Evolutionary conservation across 2,113 vertebrate species (phyloP), one percentile per base, ranked within the genome.

Genomic region (Alexandromys fortis): DNA sequence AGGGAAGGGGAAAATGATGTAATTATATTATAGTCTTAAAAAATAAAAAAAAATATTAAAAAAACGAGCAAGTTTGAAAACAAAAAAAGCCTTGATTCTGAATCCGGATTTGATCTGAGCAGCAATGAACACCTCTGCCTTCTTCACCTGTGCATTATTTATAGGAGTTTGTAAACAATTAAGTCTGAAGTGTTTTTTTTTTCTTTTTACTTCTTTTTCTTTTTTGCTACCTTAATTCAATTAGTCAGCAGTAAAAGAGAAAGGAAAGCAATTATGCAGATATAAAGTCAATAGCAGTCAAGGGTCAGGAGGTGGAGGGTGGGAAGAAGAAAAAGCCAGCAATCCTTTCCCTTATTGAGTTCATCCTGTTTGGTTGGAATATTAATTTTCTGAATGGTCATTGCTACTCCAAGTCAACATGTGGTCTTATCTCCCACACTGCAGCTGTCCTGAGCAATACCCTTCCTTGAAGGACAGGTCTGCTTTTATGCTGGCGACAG

Each of bases 241-340:
- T 93, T 93, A 93, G 67, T 35, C 2, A 49, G 87, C 75, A 72
- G 70, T 89, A 72, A 90, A 88, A 92, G 52, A 88, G 61, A 94
- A 94, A 96, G 38, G 33, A 93, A 93, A 83, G 24, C 38, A 88
- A 95, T 73, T 93, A 96, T 96, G 79, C 92, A 97, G 91, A 95
- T 90, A 42, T 10, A 61, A 22, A 52, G 72, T 72, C 83, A 76
- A 73, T 92, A 10, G 3, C 61, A 92, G 93, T 94, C 94, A 92
- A 87, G 77, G 94, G 93, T 96, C 87, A 85, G 52, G 70, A 70
- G 73, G 81, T 90, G 45, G 81, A 81, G 35, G 70, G 49, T 63
- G 16, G 52, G 33, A 94, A 94, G 49, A 86, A 93, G 55, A 89
- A 92, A 94, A 35, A 82, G 9, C 45, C 35, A 26, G 12, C 86